A percentile compares a stretch with the other conserved stretches of the same genome.
Conservation (phyloP, 2,113 vertebrate species). For the Trogon surrucura region DNA sequence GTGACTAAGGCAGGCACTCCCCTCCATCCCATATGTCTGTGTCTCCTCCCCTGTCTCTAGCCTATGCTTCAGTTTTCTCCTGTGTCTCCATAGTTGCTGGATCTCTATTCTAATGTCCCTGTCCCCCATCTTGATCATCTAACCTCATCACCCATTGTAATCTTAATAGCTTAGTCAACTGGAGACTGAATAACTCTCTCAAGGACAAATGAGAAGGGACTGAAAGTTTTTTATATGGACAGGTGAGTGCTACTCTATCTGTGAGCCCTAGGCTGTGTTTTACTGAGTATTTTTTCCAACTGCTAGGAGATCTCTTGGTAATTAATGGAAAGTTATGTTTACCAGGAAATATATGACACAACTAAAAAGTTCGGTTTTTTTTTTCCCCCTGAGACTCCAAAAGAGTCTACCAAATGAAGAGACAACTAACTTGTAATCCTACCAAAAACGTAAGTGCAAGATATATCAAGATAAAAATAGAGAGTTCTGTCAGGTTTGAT, state of each 20-base stretch:
- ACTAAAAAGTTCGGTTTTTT: no score
- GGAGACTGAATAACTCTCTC: background rate
- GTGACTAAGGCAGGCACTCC: background rate
- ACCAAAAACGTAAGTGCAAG: background rate
- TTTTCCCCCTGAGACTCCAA: background rate
- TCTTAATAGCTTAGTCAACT: background rate
- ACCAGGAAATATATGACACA: background rate
- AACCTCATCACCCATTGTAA: background rate
- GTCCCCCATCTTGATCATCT: background rate
- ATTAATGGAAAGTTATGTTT: background rate
- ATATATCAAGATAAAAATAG: background rate
- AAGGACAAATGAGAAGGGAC: background rate
- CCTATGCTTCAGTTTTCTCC: background rate
- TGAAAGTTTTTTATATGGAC: background rate
- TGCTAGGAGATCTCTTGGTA: background rate
- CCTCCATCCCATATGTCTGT: fast-evolving
- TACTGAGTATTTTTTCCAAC: background rate
- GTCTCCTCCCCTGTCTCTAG: background rate
- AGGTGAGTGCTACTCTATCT: background rate
- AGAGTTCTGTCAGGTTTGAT: background rate
- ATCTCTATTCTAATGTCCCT: background rate
- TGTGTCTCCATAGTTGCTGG: background rate
- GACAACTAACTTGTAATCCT: background rate
- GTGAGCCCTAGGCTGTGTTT: background rate
- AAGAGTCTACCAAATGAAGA: background rate